These are phyloP conservation scores for Heterohyrax brucei DNA, from an alignment of 2,797 vertebrate species.

Conservation along the genomic window DNA sequence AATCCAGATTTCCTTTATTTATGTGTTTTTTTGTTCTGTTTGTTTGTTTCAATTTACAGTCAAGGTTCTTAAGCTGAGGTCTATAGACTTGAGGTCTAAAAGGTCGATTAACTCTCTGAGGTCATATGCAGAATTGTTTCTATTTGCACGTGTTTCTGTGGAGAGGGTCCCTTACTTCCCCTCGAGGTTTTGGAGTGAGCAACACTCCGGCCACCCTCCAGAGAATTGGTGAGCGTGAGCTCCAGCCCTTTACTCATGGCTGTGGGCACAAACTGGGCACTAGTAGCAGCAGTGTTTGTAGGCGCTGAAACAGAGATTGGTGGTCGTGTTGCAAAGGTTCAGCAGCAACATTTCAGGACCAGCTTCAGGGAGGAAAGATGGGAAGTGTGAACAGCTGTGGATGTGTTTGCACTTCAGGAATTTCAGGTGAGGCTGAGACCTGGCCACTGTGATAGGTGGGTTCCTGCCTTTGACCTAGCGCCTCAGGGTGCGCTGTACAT, in stretches of 20 bases:
- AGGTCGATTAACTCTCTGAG: not conserved
- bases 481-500: slow-evolving; percentile 24
- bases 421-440: slow-evolving; percentile 74
- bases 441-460: slow-evolving; percentile 53
- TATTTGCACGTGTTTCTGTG: slow-evolving; percentile 50
- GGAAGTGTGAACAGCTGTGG: slow-evolving; percentile 79
- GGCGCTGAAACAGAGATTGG: slow-evolving; percentile 65
- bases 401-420: slow-evolving; percentile 79
- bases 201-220: not conserved
- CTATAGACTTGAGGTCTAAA: not conserved
- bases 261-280: slow-evolving; percentile 30
- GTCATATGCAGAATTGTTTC: not conserved
- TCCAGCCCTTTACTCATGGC: not conserved
- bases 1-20: slow-evolving; percentile 30
- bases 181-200: slow-evolving; percentile 1
- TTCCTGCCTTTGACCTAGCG: slow-evolving; percentile 61
- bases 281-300: slow-evolving; percentile 26
- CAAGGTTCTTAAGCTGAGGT: not conserved
- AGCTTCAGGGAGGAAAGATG: slow-evolving; percentile 65
- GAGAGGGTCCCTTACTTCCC: not conserved
- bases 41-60: not conserved
- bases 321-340: slow-evolving; percentile 66
- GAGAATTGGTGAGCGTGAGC: not conserved
- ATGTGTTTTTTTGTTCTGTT: not conserved
- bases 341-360: slow-evolving; percentile 67